Evolutionary conservation across 2,797 vertebrate species (phyloP).

Genomic region (Liparis tanakae): DNA sequence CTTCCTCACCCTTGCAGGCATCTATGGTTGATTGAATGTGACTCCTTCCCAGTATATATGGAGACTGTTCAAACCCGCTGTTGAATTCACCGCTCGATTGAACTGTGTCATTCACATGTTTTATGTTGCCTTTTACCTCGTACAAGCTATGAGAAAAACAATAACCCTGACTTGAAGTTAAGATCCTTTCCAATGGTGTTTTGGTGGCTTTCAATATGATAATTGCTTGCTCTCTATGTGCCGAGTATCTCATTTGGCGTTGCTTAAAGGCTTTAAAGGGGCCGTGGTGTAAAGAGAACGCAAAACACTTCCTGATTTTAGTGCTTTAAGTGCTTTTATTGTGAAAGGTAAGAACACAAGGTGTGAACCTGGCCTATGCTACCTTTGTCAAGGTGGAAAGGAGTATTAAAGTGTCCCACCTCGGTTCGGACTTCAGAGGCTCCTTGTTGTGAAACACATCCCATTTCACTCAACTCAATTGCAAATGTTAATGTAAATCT

Average conservation of each 20-base stretch:
- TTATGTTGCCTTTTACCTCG: conserved; percentile 30
- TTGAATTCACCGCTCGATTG: conserved; percentile 45
- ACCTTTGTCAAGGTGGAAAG: too few relatives aligned
- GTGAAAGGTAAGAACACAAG: neutral
- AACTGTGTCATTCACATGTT: conserved; percentile 25
- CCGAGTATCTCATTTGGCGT: neutral
- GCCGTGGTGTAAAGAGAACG: neutral
- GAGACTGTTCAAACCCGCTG: conserved; percentile 23
- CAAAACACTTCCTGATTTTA: neutral
- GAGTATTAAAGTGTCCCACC: too few relatives aligned
- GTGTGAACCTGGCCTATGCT: too few relatives aligned
- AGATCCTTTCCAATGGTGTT: conserved; percentile 31
- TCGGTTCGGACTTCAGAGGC: too few relatives aligned
- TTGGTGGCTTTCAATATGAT: conserved; percentile 26
- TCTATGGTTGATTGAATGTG: conserved; percentile 64
- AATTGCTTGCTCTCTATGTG: conserved; percentile 28
- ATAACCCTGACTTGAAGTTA: conserved; percentile 32
- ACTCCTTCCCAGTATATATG: conserved; percentile 57
- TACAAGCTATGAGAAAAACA: conserved; percentile 28
- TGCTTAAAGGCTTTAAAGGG: neutral
- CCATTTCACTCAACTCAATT: too few relatives aligned
- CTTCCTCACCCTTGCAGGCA: conserved; percentile 66
- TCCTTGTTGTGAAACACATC: too few relatives aligned
- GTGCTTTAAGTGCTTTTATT: neutral
- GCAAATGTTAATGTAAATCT: too few relatives aligned